Conservation (phyloP, 2,113 vertebrate genomes). For the Campylorhamphus procurvoides region DNA sequence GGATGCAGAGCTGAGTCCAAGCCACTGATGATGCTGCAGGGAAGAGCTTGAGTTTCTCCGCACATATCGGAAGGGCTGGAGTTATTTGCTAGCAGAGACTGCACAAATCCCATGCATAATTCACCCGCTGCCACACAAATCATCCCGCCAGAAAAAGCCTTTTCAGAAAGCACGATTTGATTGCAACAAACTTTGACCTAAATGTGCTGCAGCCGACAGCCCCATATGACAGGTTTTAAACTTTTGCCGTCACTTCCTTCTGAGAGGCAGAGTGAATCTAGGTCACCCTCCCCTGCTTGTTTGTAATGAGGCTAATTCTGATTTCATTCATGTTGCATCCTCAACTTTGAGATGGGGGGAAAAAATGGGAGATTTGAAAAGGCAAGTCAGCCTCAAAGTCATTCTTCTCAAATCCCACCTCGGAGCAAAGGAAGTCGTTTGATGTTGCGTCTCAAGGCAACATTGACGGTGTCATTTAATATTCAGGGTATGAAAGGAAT, state of each 20-base stretch:
- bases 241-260: constrained; percentile 22
- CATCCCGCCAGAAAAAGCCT: not conserved
- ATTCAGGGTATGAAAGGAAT: not conserved
- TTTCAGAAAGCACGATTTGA: not conserved
- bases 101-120: constrained; percentile 19
- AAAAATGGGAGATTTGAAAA: not conserved
- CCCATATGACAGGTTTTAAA: not conserved
- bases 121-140: not conserved
- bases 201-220: not conserved
- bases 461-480: not conserved
- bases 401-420: not conserved
- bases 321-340: constrained; percentile 14
- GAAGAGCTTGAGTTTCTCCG: not conserved
- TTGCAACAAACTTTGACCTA: not conserved
- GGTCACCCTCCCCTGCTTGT: not conserved
- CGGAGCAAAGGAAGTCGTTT: not conserved
- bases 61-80: not conserved
- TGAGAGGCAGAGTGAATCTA: constrained; percentile 16
- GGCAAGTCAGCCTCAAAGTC: not conserved
- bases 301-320: not conserved
- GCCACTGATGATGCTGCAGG: not conserved
- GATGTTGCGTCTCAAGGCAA: not conserved
- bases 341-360: not conserved
- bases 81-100: not conserved
- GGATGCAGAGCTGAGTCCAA: not conserved